Conservation (phyloP, 2,113 vertebrate species). For the Cynoglossus semilaevis region DNA sequence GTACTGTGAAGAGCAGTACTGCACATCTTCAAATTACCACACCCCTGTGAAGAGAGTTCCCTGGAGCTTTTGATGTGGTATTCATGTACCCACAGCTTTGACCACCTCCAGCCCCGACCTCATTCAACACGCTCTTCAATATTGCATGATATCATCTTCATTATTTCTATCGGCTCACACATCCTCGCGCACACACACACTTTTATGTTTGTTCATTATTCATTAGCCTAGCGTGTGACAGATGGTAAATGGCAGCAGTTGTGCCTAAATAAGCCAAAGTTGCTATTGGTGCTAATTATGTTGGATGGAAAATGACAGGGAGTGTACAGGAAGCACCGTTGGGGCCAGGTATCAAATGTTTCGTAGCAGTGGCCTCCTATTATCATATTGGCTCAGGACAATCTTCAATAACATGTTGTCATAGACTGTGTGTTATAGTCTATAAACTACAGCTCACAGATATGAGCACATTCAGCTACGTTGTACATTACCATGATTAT, state of each 20-base stretch:
- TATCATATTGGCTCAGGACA: too few relatives aligned
- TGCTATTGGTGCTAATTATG: slow-evolving; percentile 38
- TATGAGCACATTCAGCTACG: too few relatives aligned
- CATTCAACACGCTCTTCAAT: slow-evolving; percentile 28
- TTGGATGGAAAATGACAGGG: slow-evolving; percentile 31
- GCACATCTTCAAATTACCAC: neutral
- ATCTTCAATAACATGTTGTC: too few relatives aligned
- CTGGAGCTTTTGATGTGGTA: slow-evolving; percentile 14
- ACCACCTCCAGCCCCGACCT: slow-evolving; percentile 3
- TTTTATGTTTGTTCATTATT: slow-evolving; percentile 42
- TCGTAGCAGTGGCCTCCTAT: too few relatives aligned
- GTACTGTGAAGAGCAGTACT: neutral
- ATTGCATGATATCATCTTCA: slow-evolving; percentile 40
- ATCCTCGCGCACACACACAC: neutral
- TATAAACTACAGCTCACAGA: too few relatives aligned
- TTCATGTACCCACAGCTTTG: slow-evolving; percentile 2
- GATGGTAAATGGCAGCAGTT: slow-evolving; percentile 29
- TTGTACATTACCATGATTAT: too few relatives aligned
- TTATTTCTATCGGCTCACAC: slow-evolving; percentile 11
- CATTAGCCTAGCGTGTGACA: slow-evolving; percentile 37
- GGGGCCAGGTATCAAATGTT: too few relatives aligned
- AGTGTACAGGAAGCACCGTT: neutral
- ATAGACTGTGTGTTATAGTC: too few relatives aligned
- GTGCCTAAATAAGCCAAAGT: slow-evolving; percentile 14
- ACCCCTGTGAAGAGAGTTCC: neutral